These are phyloP conservation scores for Holothuria scabra DNA, from an alignment of 53 echinoderm and acorn worm genomes.

Conservation along the genomic window DNA sequence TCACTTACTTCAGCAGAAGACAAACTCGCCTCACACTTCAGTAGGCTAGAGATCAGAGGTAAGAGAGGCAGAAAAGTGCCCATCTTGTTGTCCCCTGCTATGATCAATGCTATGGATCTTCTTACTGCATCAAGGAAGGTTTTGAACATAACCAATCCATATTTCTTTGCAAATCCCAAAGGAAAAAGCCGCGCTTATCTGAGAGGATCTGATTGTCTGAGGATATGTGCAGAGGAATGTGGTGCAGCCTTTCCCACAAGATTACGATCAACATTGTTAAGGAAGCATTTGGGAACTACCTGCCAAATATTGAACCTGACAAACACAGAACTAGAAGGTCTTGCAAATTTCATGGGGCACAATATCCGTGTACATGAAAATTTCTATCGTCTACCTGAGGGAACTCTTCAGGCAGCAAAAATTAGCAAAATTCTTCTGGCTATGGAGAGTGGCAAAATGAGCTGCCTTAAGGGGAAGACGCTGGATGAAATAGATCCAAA, in stretches of 20 bases:
- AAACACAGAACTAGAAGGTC: neutral
- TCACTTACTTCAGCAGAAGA: constrained; percentile 1
- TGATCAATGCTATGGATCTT: constrained; percentile 17
- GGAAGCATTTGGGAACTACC: neutral
- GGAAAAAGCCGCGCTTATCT: neutral
- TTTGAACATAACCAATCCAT: neutral
- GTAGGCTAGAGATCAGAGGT: neutral
- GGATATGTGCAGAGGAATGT: neutral
- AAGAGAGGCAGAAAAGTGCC: constrained; percentile 14
- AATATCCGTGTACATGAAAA: constrained; percentile 23
- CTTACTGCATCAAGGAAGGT: neutral
- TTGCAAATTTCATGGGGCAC: constrained; percentile 17
- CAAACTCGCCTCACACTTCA: constrained; percentile 7
- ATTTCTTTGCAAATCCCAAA: neutral
- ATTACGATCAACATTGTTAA: neutral
- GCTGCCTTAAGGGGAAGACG: neutral
- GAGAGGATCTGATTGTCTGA: neutral
- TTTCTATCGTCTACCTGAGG: neutral
- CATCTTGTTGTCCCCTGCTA: constrained; percentile 17
- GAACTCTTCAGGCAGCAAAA: constrained; percentile 23
- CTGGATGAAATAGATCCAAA: constrained; percentile 11
- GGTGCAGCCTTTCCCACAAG: neutral
- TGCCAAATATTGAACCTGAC: neutral
- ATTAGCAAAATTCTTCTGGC: constrained; percentile 9
- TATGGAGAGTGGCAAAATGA: constrained; percentile 20